These are phyloP conservation scores for Pantherophis guttatus DNA, from an alignment of 2,113 vertebrate species.

Conservation along the genomic window DNA sequence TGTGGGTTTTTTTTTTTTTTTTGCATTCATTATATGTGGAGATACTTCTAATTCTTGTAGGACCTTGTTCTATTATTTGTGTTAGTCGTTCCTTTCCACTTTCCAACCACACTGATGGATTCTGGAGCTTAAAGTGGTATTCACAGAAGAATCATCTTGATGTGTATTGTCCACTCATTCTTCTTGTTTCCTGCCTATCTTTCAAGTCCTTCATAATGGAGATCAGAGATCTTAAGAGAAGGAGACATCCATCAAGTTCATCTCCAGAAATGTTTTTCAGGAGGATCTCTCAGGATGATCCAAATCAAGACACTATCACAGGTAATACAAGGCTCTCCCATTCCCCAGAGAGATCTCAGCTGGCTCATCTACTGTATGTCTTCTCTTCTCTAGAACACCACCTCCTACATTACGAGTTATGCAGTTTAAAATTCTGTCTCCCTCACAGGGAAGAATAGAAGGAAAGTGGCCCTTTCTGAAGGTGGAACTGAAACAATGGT, in stretches of 20 bases:
- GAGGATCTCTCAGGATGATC: background rate
- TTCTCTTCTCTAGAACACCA: background rate
- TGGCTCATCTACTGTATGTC: background rate
- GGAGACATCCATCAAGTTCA: background rate
- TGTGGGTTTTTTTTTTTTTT: background rate
- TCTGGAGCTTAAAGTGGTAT: background rate
- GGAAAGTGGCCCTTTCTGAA: background rate
- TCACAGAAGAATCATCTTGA: background rate
- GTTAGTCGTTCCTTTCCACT: background rate
- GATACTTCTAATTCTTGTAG: background rate
- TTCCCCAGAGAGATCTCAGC: background rate
- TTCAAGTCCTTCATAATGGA: background rate
- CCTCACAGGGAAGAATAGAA: background rate
- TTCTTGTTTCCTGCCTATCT: background rate
- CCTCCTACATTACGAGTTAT: background rate
- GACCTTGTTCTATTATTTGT: background rate
- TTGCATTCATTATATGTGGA: background rate
- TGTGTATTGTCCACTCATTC: background rate
- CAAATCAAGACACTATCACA: background rate
- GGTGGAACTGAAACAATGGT: background rate
- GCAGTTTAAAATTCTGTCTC: background rate
- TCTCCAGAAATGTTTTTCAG: background rate
- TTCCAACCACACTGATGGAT: background rate
- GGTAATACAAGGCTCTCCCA: background rate
- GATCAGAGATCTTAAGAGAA: background rate